Percentiles rank a stretch among this genome's conserved stretches.
Conservation (phyloP, 2,888 invertebrate species). For the Alviniconcha strummeri region DNA sequence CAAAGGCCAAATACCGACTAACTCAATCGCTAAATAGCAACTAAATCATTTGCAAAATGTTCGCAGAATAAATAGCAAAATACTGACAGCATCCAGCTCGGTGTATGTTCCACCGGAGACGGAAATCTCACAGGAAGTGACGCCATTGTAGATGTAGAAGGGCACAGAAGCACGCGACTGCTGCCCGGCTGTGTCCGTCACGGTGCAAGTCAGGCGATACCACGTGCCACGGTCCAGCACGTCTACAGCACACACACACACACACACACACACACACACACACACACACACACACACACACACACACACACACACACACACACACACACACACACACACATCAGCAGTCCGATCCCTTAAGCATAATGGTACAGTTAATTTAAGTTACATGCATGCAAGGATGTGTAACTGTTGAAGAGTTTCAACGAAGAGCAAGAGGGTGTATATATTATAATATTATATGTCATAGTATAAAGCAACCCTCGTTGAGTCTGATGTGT, state of each 20-base stretch:
- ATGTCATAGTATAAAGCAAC: too few species aligned
- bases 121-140: constrained; percentile 19
- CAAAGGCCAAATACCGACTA: too few species aligned
- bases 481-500: too few species aligned
- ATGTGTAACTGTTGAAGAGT: too few species aligned
- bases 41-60: too few species aligned
- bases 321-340: neutral
- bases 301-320: neutral
- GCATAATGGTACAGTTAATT: too few species aligned
- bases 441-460: too few species aligned
- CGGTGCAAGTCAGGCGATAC: constrained; percentile 20
- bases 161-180: neutral
- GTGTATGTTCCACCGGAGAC: constrained; percentile 15
- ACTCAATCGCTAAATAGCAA: too few species aligned
- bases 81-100: constrained; percentile 15
- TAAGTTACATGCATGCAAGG: too few species aligned
- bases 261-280: constrained; percentile 7
- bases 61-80: too few species aligned
- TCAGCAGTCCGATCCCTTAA: neutral
- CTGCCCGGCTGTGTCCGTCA: constrained; percentile 14
- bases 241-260: constrained; percentile 7
- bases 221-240: constrained; percentile 21
- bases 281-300: constrained; percentile 1
- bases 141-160: constrained; percentile 31
- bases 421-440: too few species aligned